Evolutionary conservation across 2,888 invertebrate species (phyloP).

Genomic region (Himalopsyche anomala): DNA sequence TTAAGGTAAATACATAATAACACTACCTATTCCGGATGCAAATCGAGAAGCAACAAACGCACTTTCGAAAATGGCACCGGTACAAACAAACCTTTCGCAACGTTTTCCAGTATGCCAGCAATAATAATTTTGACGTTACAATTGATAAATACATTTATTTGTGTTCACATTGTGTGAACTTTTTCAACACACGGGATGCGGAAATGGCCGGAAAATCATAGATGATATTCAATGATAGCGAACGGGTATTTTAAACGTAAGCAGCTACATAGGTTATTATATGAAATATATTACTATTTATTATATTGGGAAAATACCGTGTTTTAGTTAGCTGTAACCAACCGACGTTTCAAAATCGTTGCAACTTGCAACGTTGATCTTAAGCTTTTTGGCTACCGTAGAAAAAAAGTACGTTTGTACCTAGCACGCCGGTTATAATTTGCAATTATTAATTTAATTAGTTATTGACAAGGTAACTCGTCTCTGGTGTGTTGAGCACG

Average conservation of each 20-base stretch:
- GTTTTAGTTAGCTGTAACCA: too few species aligned
- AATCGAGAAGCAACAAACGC: neutral
- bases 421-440: too few species aligned
- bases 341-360: too few species aligned
- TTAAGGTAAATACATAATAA: neutral
- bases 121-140: neutral
- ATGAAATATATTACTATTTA: too few species aligned
- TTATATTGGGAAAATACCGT: too few species aligned
- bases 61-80: conserved; percentile 26
- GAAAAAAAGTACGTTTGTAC: too few species aligned
- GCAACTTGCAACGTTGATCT: too few species aligned
- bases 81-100: conserved; percentile 8
- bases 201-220: neutral
- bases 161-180: neutral
- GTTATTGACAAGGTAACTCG: too few species aligned
- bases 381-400: too few species aligned
- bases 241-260: neutral
- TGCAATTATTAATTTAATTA: too few species aligned
- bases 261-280: too few species aligned
- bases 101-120: neutral
- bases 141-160: neutral
- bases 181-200: conserved; percentile 21
- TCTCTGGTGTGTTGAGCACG: too few species aligned
- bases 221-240: conserved; percentile 13
- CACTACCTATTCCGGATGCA: conserved; percentile 24